Base-by-base conservation (phyloP, 2,888 invertebrate species). In the Adineta ricciae region DNA sequence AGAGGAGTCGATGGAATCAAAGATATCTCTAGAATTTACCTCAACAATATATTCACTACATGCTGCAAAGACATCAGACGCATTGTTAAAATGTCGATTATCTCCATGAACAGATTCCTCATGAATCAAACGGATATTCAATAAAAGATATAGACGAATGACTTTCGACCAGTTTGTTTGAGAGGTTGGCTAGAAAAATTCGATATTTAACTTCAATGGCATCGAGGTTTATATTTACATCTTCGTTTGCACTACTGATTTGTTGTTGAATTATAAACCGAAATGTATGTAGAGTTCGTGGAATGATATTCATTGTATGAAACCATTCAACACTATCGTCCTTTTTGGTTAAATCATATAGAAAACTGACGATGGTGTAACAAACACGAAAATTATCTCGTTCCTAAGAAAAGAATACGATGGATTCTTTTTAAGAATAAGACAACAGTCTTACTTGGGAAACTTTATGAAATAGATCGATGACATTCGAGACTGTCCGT, bases 91-190 rank as follows among this genome's bases (percentile, higher is more conserved):
- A 73, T 73, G 73, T 38, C 41, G 36, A 64, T 32, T 14, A 38
- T 73, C 73, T 9, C 38, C 73, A 36, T 73, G 41, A 3, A 24
- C 19, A 38, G 2, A 38, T 9, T 73, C 73, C 1, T 36, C 2
- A 36, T 41, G 73, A 24, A 73, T 41, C 24, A 73, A 38, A 41
- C 38, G n/a, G 24, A 73, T 41, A 73, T 73, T 73, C 24, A 73
- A 38, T 24, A 73, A 38, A 21, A 73, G 27, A 73, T 73, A 73
- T 24, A 73, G 73, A 73, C 73, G 73, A n/a, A 73, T 41, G 0
- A 73, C 73, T 73, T 73, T 73, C 38, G 73, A 38, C 73, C 73
- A 73, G 38, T n/a, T 73, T 36, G 41, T 73, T 73, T 73, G 38
- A 41, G 73, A 38, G 24, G 24, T 73, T 73, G 24, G 41, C 41